Percentiles rank a stretch among this genome's conserved stretches.
Conservation (phyloP, 2,888 invertebrate species). For the Cetonia aurata region DNA sequence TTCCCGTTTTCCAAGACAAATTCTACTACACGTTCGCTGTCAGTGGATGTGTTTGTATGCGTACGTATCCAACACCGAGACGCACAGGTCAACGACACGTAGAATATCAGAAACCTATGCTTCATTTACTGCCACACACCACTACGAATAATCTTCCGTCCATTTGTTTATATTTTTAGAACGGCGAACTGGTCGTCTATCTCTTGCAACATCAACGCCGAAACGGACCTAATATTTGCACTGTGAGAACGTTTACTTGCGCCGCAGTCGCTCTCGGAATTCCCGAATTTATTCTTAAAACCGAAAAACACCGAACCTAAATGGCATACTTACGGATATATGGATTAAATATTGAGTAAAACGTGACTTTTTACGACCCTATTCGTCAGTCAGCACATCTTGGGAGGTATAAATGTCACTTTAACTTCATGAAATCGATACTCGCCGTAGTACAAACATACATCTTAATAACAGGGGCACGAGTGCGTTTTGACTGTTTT, state of each 20-base stretch:
- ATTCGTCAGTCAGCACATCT: neutral
- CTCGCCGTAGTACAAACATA: neutral
- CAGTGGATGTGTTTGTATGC: neutral
- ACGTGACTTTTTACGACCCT: neutral
- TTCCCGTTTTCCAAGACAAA: too few species aligned
- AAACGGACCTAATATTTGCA: neutral
- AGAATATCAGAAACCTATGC: slow-evolving; percentile 35
- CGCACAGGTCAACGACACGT: slow-evolving; percentile 31
- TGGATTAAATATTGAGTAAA: neutral
- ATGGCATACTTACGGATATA: neutral
- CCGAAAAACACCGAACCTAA: too few species aligned
- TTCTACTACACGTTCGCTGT: too few species aligned
- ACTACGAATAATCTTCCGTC: slow-evolving; percentile 19
- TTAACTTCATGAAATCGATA: neutral
- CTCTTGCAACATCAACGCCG: slow-evolving; percentile 16
- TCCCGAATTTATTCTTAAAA: too few species aligned
- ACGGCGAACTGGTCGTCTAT: slow-evolving; percentile 16
- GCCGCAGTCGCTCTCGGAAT: too few species aligned
- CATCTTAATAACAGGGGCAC: neutral
- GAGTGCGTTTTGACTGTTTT: neutral
- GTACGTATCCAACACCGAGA: slow-evolving; percentile 8
- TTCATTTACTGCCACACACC: slow-evolving; percentile 25
- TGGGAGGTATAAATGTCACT: slow-evolving; percentile 6
- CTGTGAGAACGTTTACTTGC: too few species aligned
- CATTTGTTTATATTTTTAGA: slow-evolving; percentile 40